These are phyloP conservation scores for Leucophora obtusa DNA, from an alignment of 2,888 invertebrate species.

Conservation along the genomic window DNA sequence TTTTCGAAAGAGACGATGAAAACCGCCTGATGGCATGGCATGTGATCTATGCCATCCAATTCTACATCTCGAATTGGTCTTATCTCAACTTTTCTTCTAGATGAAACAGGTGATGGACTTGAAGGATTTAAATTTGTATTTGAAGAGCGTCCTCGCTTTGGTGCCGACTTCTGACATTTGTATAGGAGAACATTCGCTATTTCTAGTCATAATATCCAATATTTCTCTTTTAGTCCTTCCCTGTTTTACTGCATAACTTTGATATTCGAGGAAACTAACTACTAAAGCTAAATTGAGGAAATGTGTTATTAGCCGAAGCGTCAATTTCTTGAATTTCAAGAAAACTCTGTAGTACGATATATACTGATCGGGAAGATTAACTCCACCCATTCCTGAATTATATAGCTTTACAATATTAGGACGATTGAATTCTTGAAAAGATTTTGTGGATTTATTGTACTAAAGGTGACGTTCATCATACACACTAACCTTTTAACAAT, in stretches of 20 bases:
- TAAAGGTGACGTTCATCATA: background rate
- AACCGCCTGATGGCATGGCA: no score
- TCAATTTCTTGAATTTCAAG: slow-evolving; percentile 30
- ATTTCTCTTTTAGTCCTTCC: slow-evolving; percentile 17
- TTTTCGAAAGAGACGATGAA: no score
- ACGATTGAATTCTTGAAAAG: slow-evolving; percentile 16
- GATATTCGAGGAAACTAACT: no score
- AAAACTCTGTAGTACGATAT: slow-evolving; percentile 42
- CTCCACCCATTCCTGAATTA: slow-evolving; percentile 8
- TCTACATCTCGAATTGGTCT: no score
- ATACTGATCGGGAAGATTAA: slow-evolving; percentile 47
- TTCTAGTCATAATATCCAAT: slow-evolving; percentile 22
- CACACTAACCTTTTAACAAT: slow-evolving; percentile 25
- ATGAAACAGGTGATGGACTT: no score
- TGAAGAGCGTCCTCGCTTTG: no score
- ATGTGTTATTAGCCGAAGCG: no score
- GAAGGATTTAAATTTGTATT: no score
- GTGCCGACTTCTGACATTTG: no score
- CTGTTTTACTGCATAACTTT: no score
- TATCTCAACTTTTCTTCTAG: slow-evolving; percentile 2
- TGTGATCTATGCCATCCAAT: slow-evolving; percentile 11
- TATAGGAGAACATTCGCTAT: slow-evolving; percentile 19
- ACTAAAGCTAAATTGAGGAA: no score
- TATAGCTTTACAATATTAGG: slow-evolving; percentile 28
- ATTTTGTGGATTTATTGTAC: slow-evolving; percentile 19